Evolutionary conservation across 2,113 vertebrate genomes (phyloP), one percentile per base, ranked within the genome.

Genomic region (Oncorhynchus nerka): DNA sequence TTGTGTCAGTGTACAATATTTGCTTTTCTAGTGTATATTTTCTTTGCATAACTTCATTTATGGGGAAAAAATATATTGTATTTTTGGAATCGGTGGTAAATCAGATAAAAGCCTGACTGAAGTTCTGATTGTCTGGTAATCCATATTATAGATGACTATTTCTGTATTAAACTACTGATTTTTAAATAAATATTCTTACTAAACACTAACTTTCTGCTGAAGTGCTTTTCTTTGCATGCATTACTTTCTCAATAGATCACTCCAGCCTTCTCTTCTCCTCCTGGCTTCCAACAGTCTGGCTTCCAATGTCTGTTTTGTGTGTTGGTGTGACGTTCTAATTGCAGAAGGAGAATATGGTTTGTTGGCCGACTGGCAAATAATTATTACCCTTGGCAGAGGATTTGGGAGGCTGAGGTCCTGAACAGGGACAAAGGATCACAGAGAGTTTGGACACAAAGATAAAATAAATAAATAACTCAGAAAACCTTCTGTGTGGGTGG

Each of bases 51-150:
- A 90, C 89, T 89, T 89, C 83, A 90, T 93, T 94, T 94, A 93
- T 84, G 90, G 92, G 76, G 82, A 81, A 45, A 92, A 9, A 78
- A 77, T 90, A 93, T 94, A 91, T 95, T 95, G 94, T 96, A 94
- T 91, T 95, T 94, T 95, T 94, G 91, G 89, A 92, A 87, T 84
- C 74, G 15, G 89, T 93, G 87, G 88, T 88, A 93, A 92, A 93
- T 95, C 92, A 92, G 88, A 88, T 55, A 92, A 91, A 97, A 95
- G 96, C 97, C 97, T 97, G 96, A 92, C 84, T 90, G 92, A 90
- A 92, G 89, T 93, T 89, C 89, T 91, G 91, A 93, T 91, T 93
- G 93, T 92, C 89, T 92, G 84, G 90, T 89, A 88, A 87, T 91
- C 88, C 71, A 91, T 92, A 91, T 91, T 79, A 89, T 90, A 90